Base-by-base conservation (phyloP, 2,113 vertebrate species). In the Bufo bufo region DNA sequence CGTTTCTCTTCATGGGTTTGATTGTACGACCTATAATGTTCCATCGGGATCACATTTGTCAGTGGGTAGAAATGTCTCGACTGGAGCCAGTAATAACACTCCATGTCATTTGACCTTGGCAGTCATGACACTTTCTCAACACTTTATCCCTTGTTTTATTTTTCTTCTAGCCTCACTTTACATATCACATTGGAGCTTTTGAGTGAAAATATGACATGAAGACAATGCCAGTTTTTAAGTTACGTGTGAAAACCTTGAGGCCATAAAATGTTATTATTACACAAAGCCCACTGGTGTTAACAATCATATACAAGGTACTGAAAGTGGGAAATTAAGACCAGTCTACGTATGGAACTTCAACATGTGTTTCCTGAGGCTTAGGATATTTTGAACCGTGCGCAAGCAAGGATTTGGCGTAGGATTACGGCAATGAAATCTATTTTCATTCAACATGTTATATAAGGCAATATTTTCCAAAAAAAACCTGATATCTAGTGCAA, bases 141-240 rank as follows among this genome's bases (percentile, higher is more conserved):
- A 54, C 90, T 90, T 90, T 94, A 92, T 93, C 89, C 93, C 90
- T 85, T 72, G 56, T 88, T 88, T 92, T 91, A 93, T 91, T 90
- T 91, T 92, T 93, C 91, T 85, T 86, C 92, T 66, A 77, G 75
- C 89, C 90, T 92, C 90, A 89, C 89, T 94, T 89, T 91, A 81
- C 88, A 66, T 86, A 75, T 82, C 90, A 84, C 89, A 89, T 79
- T 16, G 58, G 17, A 61, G 63, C 90, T 89, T 93, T 95, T 92
- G 89, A 83, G n/a, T 52, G 61, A 83, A 83, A 89, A 93, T 93
- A 90, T 93, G 92, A 91, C 92, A 93, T 92, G 93, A 92, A 93
- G 92, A 82, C 87, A 61, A 81, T 87, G 91, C 90, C 92, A 93
- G 20, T 79, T 85, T 71, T 85, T 56, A 61, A 61, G 20, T 63